These are phyloP conservation scores for Coracopsis vasa DNA, from an alignment of 2,113 vertebrate species.

Conservation along the genomic window DNA sequence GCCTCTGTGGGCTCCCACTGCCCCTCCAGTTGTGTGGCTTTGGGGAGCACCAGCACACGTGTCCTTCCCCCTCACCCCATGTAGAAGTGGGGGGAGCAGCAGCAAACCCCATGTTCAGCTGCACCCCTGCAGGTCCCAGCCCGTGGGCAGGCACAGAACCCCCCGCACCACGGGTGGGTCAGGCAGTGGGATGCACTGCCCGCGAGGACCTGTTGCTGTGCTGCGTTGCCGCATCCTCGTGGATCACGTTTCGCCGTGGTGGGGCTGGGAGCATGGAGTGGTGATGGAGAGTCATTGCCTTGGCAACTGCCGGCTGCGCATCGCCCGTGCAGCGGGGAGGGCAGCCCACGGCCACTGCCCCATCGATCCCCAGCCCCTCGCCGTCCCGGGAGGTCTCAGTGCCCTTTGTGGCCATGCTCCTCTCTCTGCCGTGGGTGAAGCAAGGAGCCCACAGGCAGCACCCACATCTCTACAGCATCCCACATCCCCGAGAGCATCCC, in stretches of 20 bases:
- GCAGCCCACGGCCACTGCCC: background rate
- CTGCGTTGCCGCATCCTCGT: accelerated
- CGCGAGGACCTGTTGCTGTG: background rate
- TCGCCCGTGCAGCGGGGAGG: background rate
- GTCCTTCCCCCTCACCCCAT: background rate
- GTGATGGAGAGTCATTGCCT: slow-evolving; percentile 37
- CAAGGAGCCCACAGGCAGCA: background rate
- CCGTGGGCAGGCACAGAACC: accelerated
- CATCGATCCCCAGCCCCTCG: background rate
- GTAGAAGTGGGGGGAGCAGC: background rate
- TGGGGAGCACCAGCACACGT: accelerated
- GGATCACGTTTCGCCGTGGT: accelerated
- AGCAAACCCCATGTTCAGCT: accelerated
- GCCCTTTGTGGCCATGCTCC: accelerated
- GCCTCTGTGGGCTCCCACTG: background rate
- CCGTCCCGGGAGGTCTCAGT: accelerated
- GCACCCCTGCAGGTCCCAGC: accelerated
- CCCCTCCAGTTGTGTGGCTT: background rate
- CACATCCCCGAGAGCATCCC: background rate
- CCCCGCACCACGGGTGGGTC: accelerated
- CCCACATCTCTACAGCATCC: accelerated
- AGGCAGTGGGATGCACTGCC: background rate
- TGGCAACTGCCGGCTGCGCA: background rate
- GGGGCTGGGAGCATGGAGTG: background rate
- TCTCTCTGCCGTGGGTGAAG: background rate